Percentiles rank a stretch among this genome's conserved stretches.
phyloP scores from a whole-genome alignment of 2,797 vertebrate species.

The Capromys pilorides region DNA sequence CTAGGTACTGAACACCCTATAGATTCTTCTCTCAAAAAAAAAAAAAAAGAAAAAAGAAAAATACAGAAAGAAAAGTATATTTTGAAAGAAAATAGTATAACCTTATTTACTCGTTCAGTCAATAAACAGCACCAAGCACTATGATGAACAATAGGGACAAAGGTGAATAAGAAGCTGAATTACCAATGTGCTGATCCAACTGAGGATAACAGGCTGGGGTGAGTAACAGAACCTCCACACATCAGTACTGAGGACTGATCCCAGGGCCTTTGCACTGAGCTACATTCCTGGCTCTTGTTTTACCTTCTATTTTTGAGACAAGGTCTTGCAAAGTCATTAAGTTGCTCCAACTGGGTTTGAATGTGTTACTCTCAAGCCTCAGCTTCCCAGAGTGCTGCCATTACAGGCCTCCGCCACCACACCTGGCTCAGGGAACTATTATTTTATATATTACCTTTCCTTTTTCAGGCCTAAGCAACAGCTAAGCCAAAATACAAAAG shows the following conservation, averaged over 20 bases:
- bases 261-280: not conserved
- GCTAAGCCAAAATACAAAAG: conserved; percentile 2
- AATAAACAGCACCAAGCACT: not conserved
- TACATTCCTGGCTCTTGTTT: not conserved
- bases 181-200: not conserved
- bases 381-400: not conserved
- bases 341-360: not conserved
- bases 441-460: conserved; percentile 42
- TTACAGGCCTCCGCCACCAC: not conserved
- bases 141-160: conserved; percentile 13
- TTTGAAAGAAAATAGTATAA: conserved; percentile 38
- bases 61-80: not conserved
- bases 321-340: not conserved
- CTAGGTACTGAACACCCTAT: not conserved
- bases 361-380: not conserved
- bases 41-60: too few species aligned
- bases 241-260: not conserved
- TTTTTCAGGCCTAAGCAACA: not conserved
- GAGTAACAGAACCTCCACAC: not conserved
- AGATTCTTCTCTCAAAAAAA: too few species aligned
- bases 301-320: not conserved
- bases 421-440: not conserved
- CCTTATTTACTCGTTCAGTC: conserved; percentile 31
- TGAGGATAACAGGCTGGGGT: not conserved
- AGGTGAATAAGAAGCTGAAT: conserved; percentile 36